Evolutionary conservation across 2,113 vertebrate species (phyloP), one percentile per base, ranked within the genome.

Genomic region (Lophura nycthemera): DNA sequence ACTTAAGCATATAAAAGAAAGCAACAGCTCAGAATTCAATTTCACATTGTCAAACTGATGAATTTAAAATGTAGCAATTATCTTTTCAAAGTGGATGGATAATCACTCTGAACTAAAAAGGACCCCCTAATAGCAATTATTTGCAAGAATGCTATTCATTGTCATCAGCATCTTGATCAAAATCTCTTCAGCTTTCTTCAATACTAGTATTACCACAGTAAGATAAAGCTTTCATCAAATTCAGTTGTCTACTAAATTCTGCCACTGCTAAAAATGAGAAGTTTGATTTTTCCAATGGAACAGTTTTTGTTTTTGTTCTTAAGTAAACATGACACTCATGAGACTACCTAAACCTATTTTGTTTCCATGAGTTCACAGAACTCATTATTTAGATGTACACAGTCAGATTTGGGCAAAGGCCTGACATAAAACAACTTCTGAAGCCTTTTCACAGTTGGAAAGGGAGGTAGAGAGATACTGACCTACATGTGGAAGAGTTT

Each of bases 401-500:
- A 61, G 57, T 19, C 74, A 32, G 27, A 65, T 52, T 13, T 5
- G 6, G 18, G 64, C 42, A 80, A 80, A 79, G 11, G n/a, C 11
- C 11, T 12, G 43, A 34, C 45, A 65, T 0, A 2, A 79, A 40
- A 63, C 19, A 73, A 79, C 36, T 48, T 59, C 38, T 30, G 40
- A 72, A 69, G 20, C 8, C 77, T 36, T 30, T 76, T 63, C 36
- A 83, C 29, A 79, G 15, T 0, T 50, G 63, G 63, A 52, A 90
- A 45, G 0, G 4, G 75, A 22, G 22, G 32, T 54, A 69, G 59
- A 56, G 63, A 93, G 92, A 85, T 89, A 98, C 98, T 93, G 90
- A 99, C 99, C 99, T 98, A 98, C 99, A 99, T 4, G 96, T 97
- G 57, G 99, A 99, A 47, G 99, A 99, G 97, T 99, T 99, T 61